phyloP scores from a whole-genome alignment of 2,888 invertebrate genomes.

The Drosophila limbata region DNA sequence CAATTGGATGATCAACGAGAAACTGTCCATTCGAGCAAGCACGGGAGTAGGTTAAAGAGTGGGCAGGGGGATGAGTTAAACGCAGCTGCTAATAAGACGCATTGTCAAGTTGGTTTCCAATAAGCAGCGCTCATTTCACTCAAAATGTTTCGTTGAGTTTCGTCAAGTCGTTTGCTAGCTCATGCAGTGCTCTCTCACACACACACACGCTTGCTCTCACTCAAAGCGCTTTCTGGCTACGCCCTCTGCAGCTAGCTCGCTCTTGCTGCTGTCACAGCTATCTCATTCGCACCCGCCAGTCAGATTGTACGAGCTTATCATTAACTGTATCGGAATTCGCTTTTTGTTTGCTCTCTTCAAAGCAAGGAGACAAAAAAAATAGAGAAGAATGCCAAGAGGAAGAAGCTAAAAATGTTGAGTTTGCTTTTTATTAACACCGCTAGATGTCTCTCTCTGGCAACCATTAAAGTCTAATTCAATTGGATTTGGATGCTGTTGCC shows the following conservation, averaged over 20 bases:
- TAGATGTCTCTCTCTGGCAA: conserved; percentile 79
- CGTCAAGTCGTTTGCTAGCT: conserved; percentile 19
- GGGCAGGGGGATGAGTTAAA: neutral
- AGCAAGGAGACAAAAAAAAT: conserved; percentile 28
- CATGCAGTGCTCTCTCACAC: conserved; percentile 18
- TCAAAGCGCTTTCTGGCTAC: conserved; percentile 44
- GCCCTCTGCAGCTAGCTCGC: conserved; percentile 46
- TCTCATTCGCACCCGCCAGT: conserved; percentile 27
- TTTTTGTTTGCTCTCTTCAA: conserved; percentile 45
- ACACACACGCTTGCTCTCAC: conserved; percentile 31
- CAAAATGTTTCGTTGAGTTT: conserved; percentile 59
- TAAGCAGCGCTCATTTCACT: conserved; percentile 40
- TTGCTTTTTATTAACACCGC: conserved; percentile 76
- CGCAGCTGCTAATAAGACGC: conserved; percentile 49
- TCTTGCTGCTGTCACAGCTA: conserved; percentile 16
- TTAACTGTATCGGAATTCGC: conserved; percentile 78
- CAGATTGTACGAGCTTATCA: conserved; percentile 61
- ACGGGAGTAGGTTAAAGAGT: neutral
- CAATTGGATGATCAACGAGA: conserved; percentile 84
- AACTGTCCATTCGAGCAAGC: conserved; percentile 51
- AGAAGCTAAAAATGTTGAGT: conserved; percentile 57
- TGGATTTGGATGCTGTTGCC: conserved; percentile 58
- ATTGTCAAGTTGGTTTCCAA: conserved; percentile 40
- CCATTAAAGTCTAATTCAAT: conserved; percentile 77
- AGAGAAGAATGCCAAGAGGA: conserved; percentile 33